Base-by-base conservation (phyloP, 2,888 invertebrate genomes). In the Oscheius onirici region DNA sequence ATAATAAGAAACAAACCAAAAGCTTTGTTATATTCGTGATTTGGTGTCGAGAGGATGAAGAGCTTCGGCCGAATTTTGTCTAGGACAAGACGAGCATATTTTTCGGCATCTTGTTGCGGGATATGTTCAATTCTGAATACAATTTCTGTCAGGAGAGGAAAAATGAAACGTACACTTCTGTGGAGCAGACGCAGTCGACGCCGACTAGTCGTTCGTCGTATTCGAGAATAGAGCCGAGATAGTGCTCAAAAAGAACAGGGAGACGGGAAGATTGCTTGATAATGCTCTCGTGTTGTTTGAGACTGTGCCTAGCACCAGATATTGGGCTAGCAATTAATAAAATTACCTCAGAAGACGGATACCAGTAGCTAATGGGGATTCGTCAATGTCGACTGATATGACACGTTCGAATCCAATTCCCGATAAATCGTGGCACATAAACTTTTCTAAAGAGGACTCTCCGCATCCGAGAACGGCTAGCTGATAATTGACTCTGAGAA, bases 11-110 rank as follows among this genome's bases (percentile, higher is more conserved):
- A 22, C 34, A 15, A n/a, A 54, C 49, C 81, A 78, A 89, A 89
- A 26, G 88, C 78, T 11, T 82, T 77, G 70, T 89, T 89, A 76
- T 88, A 89, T 28, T 89, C 89, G 40, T 85, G 79, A 75, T 89
- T 89, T 24, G 89, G 89, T 22, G 89, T 89, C 8, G 89, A 88
- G n/a, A 89, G 82, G n/a, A 89, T 76, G 58, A 88, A 85, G 13
- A 88, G 66, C 11, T 74, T 73, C 1, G 89, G 89, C n/a, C 73
- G 73, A 3, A 89, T 58, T 17, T 78, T 51, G 11, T 83, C 86
- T 78, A 89, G 88, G 15, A 89, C 81, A 54, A 76, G 82, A 5
- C 70, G 67, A 2, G 84, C 82, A 40, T 88, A 87, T 10, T 75
- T 72, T 8, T 77, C 66, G 28, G 89, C 80, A 5, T 83, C 82